Conservation (phyloP, 2,888 invertebrate genomes). For the Masnerella sp. region DNA sequence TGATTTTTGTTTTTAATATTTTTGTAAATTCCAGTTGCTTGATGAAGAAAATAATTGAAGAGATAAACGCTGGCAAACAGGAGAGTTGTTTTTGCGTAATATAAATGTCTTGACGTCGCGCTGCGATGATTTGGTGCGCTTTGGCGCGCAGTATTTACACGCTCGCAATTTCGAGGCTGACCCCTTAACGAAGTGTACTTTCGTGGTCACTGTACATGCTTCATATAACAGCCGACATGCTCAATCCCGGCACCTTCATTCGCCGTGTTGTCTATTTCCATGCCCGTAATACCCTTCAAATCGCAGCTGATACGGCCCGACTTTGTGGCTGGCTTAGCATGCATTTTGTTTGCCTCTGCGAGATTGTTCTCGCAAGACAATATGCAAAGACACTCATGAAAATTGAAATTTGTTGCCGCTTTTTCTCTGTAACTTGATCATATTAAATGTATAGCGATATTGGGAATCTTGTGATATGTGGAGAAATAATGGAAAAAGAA, state of each 20-base stretch:
- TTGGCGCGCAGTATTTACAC: slow-evolving; percentile 28
- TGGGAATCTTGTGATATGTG: too few relatives aligned
- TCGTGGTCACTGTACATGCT: slow-evolving; percentile 36
- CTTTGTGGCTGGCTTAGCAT: background rate
- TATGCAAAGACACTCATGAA: too few relatives aligned
- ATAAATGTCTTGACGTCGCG: background rate
- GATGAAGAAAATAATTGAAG: background rate
- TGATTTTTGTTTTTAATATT: too few relatives aligned
- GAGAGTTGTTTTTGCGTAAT: background rate
- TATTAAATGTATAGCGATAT: too few relatives aligned
- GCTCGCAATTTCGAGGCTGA: slow-evolving; percentile 37
- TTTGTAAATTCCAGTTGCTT: background rate
- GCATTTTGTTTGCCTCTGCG: background rate
- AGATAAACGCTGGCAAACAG: too few relatives aligned
- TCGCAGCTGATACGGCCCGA: slow-evolving; percentile 5
- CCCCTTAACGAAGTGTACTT: slow-evolving; percentile 47
- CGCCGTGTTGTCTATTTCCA: slow-evolving; percentile 16
- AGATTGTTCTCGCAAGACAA: background rate
- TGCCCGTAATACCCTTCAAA: slow-evolving; percentile 11
- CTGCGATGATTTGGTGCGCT: slow-evolving; percentile 10
- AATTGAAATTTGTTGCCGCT: too few relatives aligned
- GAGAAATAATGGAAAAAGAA: too few relatives aligned
- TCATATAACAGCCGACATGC: slow-evolving; percentile 29
- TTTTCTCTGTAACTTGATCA: too few relatives aligned
- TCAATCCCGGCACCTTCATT: slow-evolving; percentile 16